These are phyloP conservation scores for Porites lobata DNA, from an alignment of 92 coral and sea anemone species.

Conservation along the genomic window DNA sequence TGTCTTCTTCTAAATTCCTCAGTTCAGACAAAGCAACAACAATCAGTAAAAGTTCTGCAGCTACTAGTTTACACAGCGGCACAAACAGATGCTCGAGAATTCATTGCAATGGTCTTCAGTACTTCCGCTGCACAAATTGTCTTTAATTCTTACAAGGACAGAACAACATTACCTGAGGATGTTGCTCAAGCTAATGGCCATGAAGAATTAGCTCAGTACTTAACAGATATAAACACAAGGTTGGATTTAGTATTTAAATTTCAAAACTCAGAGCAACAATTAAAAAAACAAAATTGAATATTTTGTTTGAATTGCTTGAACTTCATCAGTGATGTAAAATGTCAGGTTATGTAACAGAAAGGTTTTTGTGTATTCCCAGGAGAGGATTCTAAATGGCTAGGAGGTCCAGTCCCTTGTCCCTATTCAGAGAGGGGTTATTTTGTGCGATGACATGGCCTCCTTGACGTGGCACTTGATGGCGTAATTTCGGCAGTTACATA, in stretches of 20 bases:
- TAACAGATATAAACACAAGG: constrained; percentile 34
- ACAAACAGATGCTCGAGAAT: constrained; percentile 36
- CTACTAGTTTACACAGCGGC: constrained; percentile 54
- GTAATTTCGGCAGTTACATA: too few species aligned
- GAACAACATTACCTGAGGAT: constrained; percentile 49
- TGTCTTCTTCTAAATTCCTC: not conserved
- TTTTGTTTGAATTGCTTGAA: too few species aligned
- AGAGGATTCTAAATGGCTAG: too few species aligned
- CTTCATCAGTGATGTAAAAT: too few species aligned
- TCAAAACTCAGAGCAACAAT: too few species aligned
- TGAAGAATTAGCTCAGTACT: constrained; percentile 26
- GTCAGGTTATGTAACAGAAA: too few species aligned
- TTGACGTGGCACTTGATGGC: too few species aligned
- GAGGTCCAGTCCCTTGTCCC: too few species aligned
- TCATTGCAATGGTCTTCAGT: constrained; percentile 50
- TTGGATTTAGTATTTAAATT: not conserved
- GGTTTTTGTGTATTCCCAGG: too few species aligned
- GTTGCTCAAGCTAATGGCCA: constrained; percentile 56
- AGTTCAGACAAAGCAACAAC: not conserved
- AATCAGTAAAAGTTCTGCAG: constrained; percentile 23
- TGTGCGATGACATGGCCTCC: too few species aligned
- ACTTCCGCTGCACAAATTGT: constrained; percentile 36
- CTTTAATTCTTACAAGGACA: constrained; percentile 22
- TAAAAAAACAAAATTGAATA: too few species aligned
- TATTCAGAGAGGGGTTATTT: too few species aligned